Conservation (phyloP, 2,888 invertebrate species). For the Leptothorax acervorum region DNA sequence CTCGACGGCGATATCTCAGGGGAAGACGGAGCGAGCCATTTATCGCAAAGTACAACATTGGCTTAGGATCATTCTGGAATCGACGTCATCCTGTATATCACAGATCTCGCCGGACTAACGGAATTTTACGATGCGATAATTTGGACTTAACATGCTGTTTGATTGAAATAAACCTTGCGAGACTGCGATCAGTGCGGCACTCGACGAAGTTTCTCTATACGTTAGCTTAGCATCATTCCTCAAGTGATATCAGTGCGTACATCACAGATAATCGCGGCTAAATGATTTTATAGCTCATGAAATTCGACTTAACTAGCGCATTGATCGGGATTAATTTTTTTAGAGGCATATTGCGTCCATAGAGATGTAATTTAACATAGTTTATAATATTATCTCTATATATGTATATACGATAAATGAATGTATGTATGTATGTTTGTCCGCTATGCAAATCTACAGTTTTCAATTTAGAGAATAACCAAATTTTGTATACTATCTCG, state of each 20-base stretch:
- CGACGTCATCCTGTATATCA: conserved; percentile 17
- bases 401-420: no score
- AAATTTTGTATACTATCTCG: no score
- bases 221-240: not conserved
- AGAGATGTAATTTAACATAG: not conserved
- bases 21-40: conserved; percentile 5
- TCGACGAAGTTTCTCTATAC: not conserved
- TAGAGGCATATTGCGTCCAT: not conserved
- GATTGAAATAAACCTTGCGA: conserved; percentile 22
- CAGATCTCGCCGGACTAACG: conserved; percentile 2
- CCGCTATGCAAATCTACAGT: no score
- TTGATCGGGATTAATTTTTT: conserved; percentile 18
- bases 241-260: not conserved
- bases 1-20: conserved; percentile 22
- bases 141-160: conserved; percentile 13
- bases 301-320: not conserved
- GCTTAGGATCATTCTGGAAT: conserved; percentile 28
- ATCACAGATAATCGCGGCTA: not conserved
- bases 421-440: no score
- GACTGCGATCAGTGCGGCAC: not conserved
- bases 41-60: conserved; percentile 31
- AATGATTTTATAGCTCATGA: conserved; percentile 31
- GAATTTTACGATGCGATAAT: conserved; percentile 55
- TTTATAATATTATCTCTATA: not conserved
- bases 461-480: no score